These are phyloP conservation scores for Erannis defoliaria DNA, from an alignment of 2,888 invertebrate genomes.

Conservation along the genomic window DNA sequence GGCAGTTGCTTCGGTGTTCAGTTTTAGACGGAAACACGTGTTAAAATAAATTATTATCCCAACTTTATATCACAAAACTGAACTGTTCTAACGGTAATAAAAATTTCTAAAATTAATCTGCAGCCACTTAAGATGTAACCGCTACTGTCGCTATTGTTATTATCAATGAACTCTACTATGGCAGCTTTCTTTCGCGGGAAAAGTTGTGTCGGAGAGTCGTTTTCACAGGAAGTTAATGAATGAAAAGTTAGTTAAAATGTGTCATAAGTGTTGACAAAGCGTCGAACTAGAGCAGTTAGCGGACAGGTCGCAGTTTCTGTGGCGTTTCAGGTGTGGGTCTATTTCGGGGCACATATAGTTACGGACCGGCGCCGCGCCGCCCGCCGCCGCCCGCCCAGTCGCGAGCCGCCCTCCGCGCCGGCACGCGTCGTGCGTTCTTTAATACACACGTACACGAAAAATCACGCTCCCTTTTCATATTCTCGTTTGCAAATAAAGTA, in stretches of 20 bases:
- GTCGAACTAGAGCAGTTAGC: slow-evolving; percentile 65
- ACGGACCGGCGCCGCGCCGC: slow-evolving; percentile 59
- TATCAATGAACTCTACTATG: slow-evolving; percentile 16
- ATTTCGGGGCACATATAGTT: slow-evolving; percentile 71
- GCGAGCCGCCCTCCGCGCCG: slow-evolving; percentile 59
- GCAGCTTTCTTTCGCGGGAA: not conserved
- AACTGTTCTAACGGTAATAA: slow-evolving; percentile 42
- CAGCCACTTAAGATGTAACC: slow-evolving; percentile 35
- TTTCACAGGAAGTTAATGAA: slow-evolving; percentile 42
- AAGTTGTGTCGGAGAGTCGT: slow-evolving; percentile 4
- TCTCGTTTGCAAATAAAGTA: slow-evolving; percentile 13
- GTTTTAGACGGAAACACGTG: slow-evolving; percentile 42
- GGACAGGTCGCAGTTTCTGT: slow-evolving; percentile 69
- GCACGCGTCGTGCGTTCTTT: slow-evolving; percentile 49
- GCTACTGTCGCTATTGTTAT: slow-evolving; percentile 35
- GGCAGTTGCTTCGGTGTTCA: slow-evolving; percentile 30
- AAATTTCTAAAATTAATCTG: slow-evolving; percentile 45
- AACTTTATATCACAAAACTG: slow-evolving; percentile 38
- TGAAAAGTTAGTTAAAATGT: slow-evolving; percentile 52
- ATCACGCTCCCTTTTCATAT: slow-evolving; percentile 40
- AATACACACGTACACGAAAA: slow-evolving; percentile 22
- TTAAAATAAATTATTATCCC: slow-evolving; percentile 44
- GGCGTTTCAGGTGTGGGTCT: slow-evolving; percentile 81
- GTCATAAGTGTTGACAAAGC: slow-evolving; percentile 74
- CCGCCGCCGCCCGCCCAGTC: slow-evolving; percentile 67